Percentiles rank a stretch among this genome's conserved stretches.
phyloP scores from a whole-genome alignment of 2,113 vertebrate genomes.

The Chunga burmeisteri region DNA sequence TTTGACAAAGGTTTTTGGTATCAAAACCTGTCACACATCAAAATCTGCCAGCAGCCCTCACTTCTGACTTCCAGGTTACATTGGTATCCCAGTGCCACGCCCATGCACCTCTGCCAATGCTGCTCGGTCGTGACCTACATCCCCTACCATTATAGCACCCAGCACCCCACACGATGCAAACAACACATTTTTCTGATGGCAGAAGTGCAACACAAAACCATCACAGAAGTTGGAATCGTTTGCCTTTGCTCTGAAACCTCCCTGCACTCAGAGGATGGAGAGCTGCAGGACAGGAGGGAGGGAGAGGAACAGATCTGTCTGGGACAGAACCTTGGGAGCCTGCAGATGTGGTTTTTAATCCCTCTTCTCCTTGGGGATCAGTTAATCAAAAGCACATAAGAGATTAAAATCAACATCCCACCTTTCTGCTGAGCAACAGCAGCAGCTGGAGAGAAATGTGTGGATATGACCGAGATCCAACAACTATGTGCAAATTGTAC shows the following conservation, averaged over 20 bases:
- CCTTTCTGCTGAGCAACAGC: conserved; percentile 1
- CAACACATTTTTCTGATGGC: background rate
- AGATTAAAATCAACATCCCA: background rate
- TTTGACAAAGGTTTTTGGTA: background rate
- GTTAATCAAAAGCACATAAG: background rate
- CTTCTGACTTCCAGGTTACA: background rate
- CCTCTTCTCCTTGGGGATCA: background rate
- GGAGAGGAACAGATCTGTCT: background rate
- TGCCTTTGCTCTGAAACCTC: background rate
- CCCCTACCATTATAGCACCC: background rate
- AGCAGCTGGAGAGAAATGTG: conserved; percentile 20
- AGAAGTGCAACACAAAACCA: background rate
- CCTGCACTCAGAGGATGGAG: background rate
- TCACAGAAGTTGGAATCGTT: background rate
- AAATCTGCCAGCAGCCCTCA: background rate
- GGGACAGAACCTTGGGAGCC: background rate
- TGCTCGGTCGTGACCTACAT: background rate
- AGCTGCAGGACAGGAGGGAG: background rate
- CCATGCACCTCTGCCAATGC: background rate
- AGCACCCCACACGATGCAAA: background rate
- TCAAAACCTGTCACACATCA: background rate
- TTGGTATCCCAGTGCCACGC: background rate
- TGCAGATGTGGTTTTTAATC: background rate
- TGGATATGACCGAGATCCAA: background rate
- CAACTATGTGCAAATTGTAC: background rate